A percentile compares a stretch with the other conserved stretches of the same genome.
Evolutionary conservation across 64 coral and sea anemone species (phyloP).

Genomic region (Platygyra sinensis): DNA sequence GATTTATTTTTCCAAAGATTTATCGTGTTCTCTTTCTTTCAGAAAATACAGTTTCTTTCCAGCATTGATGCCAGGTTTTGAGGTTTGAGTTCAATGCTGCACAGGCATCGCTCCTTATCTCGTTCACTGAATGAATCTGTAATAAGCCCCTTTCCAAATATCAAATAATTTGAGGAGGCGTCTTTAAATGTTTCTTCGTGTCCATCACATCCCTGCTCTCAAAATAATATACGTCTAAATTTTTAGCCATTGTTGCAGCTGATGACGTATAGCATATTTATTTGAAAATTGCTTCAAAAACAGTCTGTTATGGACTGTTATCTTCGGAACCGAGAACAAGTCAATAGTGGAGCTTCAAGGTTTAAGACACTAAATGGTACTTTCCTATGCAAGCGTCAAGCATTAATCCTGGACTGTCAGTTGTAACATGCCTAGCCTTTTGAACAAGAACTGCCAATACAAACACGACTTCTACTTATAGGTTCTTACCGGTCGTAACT

Average conservation of each 20-base stretch:
- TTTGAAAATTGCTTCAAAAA: neutral
- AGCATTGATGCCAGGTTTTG: no score
- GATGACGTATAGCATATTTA: neutral
- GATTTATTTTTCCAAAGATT: neutral
- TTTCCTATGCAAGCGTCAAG: constrained; percentile 5
- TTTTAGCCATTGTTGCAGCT: constrained; percentile 10
- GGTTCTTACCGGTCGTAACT: no score
- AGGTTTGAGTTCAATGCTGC: no score
- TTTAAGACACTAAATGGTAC: constrained; percentile 17
- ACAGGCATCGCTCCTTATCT: no score
- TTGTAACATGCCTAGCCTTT: no score
- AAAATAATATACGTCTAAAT: neutral
- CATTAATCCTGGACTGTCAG: neutral
- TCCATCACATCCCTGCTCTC: no score
- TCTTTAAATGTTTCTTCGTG: no score
- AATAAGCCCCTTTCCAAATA: constrained; percentile 2
- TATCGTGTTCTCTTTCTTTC: no score
- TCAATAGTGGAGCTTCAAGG: constrained; percentile 19
- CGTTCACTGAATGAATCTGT: neutral
- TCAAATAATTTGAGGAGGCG: neutral
- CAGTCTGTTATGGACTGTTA: constrained; percentile 11
- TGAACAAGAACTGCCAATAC: no score
- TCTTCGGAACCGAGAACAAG: constrained; percentile 1
- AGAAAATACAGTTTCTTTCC: no score
- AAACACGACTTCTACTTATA: no score